phyloP scores from a whole-genome alignment of 2,888 invertebrate genomes.

The Nomada fucata region DNA sequence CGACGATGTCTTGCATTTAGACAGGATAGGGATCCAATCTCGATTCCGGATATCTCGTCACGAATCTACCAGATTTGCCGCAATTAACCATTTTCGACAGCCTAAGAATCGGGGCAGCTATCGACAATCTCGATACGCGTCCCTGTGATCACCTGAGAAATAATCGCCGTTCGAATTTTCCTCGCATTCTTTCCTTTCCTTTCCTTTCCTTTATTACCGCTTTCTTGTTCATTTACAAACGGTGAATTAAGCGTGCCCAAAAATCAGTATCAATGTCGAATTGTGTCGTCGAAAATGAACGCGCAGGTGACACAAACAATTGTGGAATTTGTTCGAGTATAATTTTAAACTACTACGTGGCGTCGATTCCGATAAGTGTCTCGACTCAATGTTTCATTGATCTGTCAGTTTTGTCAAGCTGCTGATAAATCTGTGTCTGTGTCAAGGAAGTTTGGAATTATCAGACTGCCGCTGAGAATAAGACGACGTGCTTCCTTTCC shows the following conservation, averaged over 20 bases:
- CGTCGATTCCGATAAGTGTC: too few species aligned
- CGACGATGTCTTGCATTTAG: slow-evolving; percentile 33
- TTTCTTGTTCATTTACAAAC: too few species aligned
- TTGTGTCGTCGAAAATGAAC: too few species aligned
- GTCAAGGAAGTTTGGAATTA: slow-evolving; percentile 21
- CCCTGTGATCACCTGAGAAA: background rate
- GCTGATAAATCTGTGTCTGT: background rate
- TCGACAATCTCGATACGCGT: background rate
- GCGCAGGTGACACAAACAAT: too few species aligned
- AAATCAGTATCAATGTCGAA: too few species aligned
- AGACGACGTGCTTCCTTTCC: slow-evolving; percentile 37
- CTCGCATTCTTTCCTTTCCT: too few species aligned
- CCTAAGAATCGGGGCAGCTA: slow-evolving; percentile 1
- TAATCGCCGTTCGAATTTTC: too few species aligned
- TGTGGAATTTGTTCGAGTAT: too few species aligned
- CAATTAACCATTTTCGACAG: slow-evolving; percentile 29
- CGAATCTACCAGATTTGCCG: slow-evolving; percentile 21
- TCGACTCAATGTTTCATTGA: too few species aligned
- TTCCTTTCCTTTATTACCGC: too few species aligned
- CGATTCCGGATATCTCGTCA: slow-evolving; percentile 11
- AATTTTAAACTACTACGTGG: too few species aligned
- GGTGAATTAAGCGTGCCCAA: too few species aligned
- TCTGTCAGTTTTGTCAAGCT: background rate
- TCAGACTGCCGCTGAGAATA: slow-evolving; percentile 21
- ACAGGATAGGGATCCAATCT: slow-evolving; percentile 1